Evolutionary conservation across 2,888 invertebrate species (phyloP).

Genomic region (Xestia ashworthii): DNA sequence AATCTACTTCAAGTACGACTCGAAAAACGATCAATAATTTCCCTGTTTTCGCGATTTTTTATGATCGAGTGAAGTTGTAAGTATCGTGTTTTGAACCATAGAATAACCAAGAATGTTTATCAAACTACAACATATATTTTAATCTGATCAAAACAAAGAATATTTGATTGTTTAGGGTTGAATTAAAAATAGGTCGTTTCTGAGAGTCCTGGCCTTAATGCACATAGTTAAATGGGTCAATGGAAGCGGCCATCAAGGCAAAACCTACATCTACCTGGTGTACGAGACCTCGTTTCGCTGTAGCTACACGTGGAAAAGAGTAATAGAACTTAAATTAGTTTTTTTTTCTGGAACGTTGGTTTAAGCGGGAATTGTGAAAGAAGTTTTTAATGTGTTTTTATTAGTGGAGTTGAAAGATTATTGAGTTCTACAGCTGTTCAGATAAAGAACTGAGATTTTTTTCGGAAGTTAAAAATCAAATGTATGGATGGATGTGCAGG

Average conservation of each 20-base stretch:
- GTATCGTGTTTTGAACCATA: no score
- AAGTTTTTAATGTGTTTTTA: slow-evolving; percentile 19
- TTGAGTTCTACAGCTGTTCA: neutral
- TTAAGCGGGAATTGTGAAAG: slow-evolving; percentile 18
- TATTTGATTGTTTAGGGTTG: no score
- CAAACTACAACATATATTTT: no score
- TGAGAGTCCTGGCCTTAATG: no score
- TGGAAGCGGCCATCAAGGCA: slow-evolving; percentile 73
- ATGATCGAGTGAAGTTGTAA: no score
- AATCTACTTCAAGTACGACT: no score
- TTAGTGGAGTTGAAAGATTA: neutral
- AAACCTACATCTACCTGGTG: slow-evolving; percentile 71
- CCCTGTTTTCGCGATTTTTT: no score
- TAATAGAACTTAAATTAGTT: slow-evolving; percentile 36
- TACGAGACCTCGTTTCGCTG: slow-evolving; percentile 59
- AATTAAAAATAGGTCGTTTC: no score
- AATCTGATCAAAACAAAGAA: no score
- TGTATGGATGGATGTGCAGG: neutral
- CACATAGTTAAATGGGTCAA: slow-evolving; percentile 76
- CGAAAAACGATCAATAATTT: no score
- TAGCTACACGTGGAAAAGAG: slow-evolving; percentile 45
- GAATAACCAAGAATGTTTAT: no score
- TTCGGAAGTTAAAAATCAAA: neutral
- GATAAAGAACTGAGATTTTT: neutral
- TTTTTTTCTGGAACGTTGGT: slow-evolving; percentile 39